Base-by-base conservation (phyloP, 2,113 vertebrate species). In the Prionailurus viverrinus region DNA sequence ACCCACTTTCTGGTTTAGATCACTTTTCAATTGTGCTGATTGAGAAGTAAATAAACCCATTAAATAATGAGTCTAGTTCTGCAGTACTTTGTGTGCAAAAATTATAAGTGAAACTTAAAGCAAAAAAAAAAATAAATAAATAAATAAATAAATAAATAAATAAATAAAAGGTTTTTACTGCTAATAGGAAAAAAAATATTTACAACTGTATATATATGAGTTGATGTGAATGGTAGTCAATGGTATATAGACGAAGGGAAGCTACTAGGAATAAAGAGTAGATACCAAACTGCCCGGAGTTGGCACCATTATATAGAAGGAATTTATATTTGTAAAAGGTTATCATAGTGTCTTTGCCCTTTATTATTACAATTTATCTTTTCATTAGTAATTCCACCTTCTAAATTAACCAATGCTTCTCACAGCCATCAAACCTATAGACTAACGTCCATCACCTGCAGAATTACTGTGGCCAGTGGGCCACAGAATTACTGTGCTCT, bases 11-110 rank as follows among this genome's bases (percentile, higher is more conserved):
- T 58, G 33, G 7, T 53, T 84, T 78, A 86, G 45, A 55, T 71
- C 3, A 0, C 14, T 61, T 18, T 86, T 84, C 5, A 29, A 3
- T 1, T 61, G 2, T 48, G 27, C 0, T 5, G 23, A 31, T 15
- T 63, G 69, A 81, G 23, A 87, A 83, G 4, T 65, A 23, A 91
- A 48, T 45, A 9, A 7, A 45, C 7, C 45, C 45, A 9, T 45
- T 65, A 23, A 91, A 39, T 12, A 81, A 41, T 48, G 33, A 83
- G 13, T 81, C 19, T 45, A 68, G 80, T 88, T 80, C 36, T 69
- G 1, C 7, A 78, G 4, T 78, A 11, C 21, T 4, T 63, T 73
- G 5, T 71, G n/a, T 18, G 68, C 21, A 73, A 63, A 73, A 18
- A 36, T 66, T 85, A 31, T 48, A 74, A 65, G 25, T 45, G 1